These are phyloP conservation scores for Pseudomyrmex concolor DNA, from an alignment of 1,140 invertebrate genomes.

Conservation along the genomic window DNA sequence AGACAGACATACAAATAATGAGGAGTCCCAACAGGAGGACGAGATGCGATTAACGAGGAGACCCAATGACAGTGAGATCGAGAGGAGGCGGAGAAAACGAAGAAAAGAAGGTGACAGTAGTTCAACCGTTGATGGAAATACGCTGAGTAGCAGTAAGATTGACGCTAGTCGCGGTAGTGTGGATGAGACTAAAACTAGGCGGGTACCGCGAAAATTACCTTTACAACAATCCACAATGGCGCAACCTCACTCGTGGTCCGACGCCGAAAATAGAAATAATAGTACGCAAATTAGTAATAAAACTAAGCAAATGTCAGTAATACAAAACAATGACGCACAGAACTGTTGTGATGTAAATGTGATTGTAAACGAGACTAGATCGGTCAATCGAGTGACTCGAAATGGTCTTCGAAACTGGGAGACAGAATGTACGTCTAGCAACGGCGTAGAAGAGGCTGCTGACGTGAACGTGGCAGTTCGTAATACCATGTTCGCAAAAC, in stretches of 20 bases:
- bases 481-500: conserved; percentile 77
- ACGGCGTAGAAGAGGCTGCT: conserved; percentile 65
- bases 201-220: conserved; percentile 79
- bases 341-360: conserved; percentile 74
- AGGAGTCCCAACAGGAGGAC: conserved; percentile 74
- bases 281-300: conserved; percentile 65
- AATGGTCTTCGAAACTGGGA: conserved; percentile 79
- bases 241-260: conserved; percentile 70
- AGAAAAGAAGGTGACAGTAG: conserved; percentile 76
- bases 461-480: conserved; percentile 75
- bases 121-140: conserved; percentile 64
- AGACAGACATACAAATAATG: conserved; percentile 76
- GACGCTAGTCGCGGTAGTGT: conserved; percentile 45
- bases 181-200: conserved; percentile 76
- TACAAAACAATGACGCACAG: conserved; percentile 72
- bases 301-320: conserved; percentile 66
- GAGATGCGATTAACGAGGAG: conserved; percentile 77
- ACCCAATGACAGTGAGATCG: conserved; percentile 74
- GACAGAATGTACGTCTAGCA: conserved; percentile 73
- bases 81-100: conserved; percentile 75
- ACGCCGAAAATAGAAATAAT: conserved; percentile 63
- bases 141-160: conserved; percentile 61
- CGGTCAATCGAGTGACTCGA: conserved; percentile 74
- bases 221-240: conserved; percentile 75
- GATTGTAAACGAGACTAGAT: conserved; percentile 60